These are phyloP conservation scores for Drosophila arizonae DNA, from an alignment of 1,140 invertebrate species.

Conservation along the genomic window DNA sequence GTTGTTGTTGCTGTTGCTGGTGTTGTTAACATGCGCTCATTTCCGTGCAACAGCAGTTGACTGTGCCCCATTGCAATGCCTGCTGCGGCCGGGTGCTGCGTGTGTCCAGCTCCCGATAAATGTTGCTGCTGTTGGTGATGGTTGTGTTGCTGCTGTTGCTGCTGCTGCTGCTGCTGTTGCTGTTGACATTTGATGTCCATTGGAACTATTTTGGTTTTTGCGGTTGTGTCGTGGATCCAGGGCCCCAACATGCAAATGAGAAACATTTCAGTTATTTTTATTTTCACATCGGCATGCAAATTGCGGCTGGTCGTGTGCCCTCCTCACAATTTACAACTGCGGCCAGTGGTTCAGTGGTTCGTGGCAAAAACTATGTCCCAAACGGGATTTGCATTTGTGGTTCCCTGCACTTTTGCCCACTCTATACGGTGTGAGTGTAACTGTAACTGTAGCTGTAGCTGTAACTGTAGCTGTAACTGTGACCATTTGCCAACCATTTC, in stretches of 20 bases:
- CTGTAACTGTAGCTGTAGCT: not conserved
- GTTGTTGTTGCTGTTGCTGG: conserved; percentile 57
- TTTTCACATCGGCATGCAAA: conserved; percentile 73
- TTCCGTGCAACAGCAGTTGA: conserved; percentile 80
- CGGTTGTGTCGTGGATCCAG: conserved; percentile 61
- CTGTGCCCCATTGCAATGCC: conserved; percentile 59
- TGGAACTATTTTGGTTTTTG: conserved; percentile 81
- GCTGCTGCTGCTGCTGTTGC: conserved; percentile 48
- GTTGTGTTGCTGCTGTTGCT: conserved; percentile 40
- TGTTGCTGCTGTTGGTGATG: conserved; percentile 56
- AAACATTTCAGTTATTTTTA: conserved; percentile 82
- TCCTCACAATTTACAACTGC: conserved; percentile 64
- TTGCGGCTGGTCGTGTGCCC: conserved; percentile 40
- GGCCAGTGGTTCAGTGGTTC: conserved; percentile 16
- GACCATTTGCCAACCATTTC: conserved; percentile 65
- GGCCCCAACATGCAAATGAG: conserved; percentile 63
- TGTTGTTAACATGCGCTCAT: conserved; percentile 82
- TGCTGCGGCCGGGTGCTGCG: conserved; percentile 30
- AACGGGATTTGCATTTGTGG: conserved; percentile 72
- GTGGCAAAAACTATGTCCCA: conserved; percentile 58
- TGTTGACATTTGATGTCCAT: conserved; percentile 82
- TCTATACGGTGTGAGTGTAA: not conserved
- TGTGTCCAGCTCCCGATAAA: conserved; percentile 30
- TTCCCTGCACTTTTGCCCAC: conserved; percentile 18
- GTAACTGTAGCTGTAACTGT: conserved; percentile 22